Base-by-base conservation (phyloP, 2,113 vertebrate genomes). In the Cairina moschata region DNA sequence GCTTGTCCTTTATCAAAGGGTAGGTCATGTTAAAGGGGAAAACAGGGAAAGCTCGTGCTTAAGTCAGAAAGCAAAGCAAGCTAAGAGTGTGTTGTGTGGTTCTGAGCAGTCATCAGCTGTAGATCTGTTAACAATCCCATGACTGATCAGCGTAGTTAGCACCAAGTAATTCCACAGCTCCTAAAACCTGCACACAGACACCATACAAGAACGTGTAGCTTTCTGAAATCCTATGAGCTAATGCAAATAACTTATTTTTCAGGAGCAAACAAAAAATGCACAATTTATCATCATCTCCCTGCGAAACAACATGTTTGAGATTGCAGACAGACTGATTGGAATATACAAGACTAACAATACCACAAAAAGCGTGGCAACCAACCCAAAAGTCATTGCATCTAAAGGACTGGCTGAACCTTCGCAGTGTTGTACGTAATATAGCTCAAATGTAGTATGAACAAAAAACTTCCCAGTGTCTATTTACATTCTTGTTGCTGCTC, bases 291-390 rank as follows among this genome's bases (percentile, higher is more conserved):
- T 99, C 93, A 99, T 99, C 98, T 99, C 99, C 38, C 98, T 99
- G 97, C 98, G 99, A 87, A 99, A 99, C 98, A 99, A 99, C 98
- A 99, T 99, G 99, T 99, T 99, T 81, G 99, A 99, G 97, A 99
- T 99, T 7, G 98, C 99, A 0, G 99, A 99, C 82, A 98, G 99
- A 52, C 98, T 99, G 50, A 99, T 99, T 48, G 99, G 99, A 62
- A 99, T 99, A 95, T 99, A 99, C 87, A 99, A 99, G 96, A 99
- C 99, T 3, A 97, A 99, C 91, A 99, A 99, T 90, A 99, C 98
- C 96, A 99, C 99, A 2, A 99, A 99, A 96, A 99, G 98, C 1
- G 98, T 99, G 92, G 98, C 97, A 16, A 98, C 98, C 84, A 99
- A 99, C 96, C 99, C 99, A 58, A 99, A 99, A 96, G 90, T 98